Evolutionary conservation across 2,888 invertebrate genomes (phyloP).

Genomic region (Caenorhabditis sp.): DNA sequence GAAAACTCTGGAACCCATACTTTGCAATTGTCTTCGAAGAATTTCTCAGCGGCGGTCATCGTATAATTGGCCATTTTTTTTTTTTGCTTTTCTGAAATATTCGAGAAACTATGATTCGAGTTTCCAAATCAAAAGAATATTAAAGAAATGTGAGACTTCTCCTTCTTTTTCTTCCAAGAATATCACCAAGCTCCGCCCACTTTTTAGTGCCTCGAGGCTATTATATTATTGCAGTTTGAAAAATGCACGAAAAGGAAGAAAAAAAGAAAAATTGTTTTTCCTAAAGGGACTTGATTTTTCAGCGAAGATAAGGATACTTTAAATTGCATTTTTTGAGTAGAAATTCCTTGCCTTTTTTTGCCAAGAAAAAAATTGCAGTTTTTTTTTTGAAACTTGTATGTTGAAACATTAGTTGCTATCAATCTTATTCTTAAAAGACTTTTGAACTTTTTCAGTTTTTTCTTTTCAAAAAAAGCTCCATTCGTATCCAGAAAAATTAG

Average conservation of each 20-base stretch:
- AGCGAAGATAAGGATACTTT: too few relatives aligned
- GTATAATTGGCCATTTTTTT: not conserved
- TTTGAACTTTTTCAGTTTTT: too few relatives aligned
- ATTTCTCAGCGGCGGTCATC: not conserved
- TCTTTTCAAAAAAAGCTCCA: too few relatives aligned
- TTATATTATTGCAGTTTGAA: not conserved
- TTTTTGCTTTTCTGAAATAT: not conserved
- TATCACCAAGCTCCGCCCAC: not conserved
- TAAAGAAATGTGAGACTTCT: not conserved
- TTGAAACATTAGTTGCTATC: too few relatives aligned
- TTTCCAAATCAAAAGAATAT: not conserved
- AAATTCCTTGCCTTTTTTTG: too few relatives aligned
- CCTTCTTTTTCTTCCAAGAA: not conserved
- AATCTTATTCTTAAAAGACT: too few relatives aligned
- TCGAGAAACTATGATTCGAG: not conserved
- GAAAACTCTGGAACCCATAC: not conserved
- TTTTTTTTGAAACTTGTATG: too few relatives aligned
- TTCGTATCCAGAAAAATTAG: too few relatives aligned
- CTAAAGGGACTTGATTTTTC: too few relatives aligned
- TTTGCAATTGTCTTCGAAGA: not conserved
- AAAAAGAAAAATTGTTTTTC: not conserved
- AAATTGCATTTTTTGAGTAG: too few relatives aligned
- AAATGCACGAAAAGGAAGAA: not conserved
- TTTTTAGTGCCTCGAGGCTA: not conserved
- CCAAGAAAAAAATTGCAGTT: too few relatives aligned